Evolutionary conservation across 2,888 invertebrate species (phyloP), one percentile per base, ranked within the genome.

Genomic region (Alloscopus bannaensis): DNA sequence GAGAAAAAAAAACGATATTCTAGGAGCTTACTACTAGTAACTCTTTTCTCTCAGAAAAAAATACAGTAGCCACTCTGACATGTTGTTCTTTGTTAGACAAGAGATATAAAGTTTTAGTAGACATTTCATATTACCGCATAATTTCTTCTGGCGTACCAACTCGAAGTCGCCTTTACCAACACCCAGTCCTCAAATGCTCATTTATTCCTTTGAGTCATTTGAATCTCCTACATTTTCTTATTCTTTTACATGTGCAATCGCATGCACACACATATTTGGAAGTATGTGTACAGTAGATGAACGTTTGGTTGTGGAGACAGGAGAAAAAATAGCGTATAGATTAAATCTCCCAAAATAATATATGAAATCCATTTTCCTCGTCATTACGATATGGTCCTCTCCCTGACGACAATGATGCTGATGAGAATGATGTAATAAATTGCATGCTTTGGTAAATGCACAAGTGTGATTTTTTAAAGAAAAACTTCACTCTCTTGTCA

Each of bases 341-440:
- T 57, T 57, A 26, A 57, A 57, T 28, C 29, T 26, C 57, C 57
- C 57, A 20, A 57, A 57, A 26, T 57, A 57, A 57, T 52, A 52
- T 20, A 22, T 18, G 20, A 20, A 13, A 18, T 47, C 50, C 13
- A 24, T 57, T 57, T 57, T 57, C 57, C 57, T 57, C 60, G 24
- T 55, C n/a, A n/a, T n/a, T n/a, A n/a, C n/a, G n/a, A n/a, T n/a
- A n/a, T n/a, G n/a, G n/a, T n/a, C n/a, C n/a, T n/a, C n/a, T n/a
- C n/a, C n/a, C n/a, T n/a, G n/a, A n/a, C n/a, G n/a, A n/a, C n/a
- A 24, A 8, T 60, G 36, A 59, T 18, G n/a, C 28, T 59, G 18
- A 28, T n/a, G 20, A 18, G 8, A 18, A 20, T 60, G 36, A 31
- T 60, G 36, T 22, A 36, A 36, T 29, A 18, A 60, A 36, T 20